Base-by-base conservation (phyloP, 2,797 vertebrate genomes). In the Platyrinchus mystaceus region DNA sequence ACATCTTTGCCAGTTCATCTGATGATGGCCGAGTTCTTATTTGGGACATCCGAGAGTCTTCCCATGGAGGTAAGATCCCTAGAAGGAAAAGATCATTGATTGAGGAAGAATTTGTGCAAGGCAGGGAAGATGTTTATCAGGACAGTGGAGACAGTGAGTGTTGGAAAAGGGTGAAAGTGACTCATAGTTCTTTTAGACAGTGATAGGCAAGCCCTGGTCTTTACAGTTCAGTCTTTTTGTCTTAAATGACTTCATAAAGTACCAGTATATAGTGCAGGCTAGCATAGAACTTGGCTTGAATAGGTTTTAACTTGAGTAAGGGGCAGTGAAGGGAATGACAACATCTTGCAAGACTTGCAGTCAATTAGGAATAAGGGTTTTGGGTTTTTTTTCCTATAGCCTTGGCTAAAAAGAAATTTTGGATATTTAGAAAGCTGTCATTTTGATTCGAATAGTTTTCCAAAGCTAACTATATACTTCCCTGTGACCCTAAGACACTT, bases 1-100 rank as follows among this genome's bases (percentile, higher is more conserved):
- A 99, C 81, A 99, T 99, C 94, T 99, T 99, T 59, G 99, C 99
- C 95, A 99, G 99, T 93, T 99, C 99, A 6, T 99, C 99, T 9
- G 99, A 99, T 47, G 99, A 99, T 62, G 99, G 99, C 11, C 98
- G 99, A 3, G 99, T 99, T 87, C 99, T 99, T 30, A 99, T 99
- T 41, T 99, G 99, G 99, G 99, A 99, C 97, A 99, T 99, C 50
- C 98, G 99, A 47, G 99, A 99, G 83, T 99, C 99, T 34, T 99
- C 99, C 3, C 99, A 99, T 46, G 98, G 99, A 98, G 99, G 99
- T 99, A 92, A 86, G 96, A 37, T 36, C 50, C 80, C 26, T 82
- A 36, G 55, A 26, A 52, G 44, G 76, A 77, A 73, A 67, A 81
- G 32, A 18, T 10, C 7, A 32, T 49, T 81, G 24, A 41, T 55